Evolutionary conservation across 35 echinoderm and acorn worm species (phyloP).

Genomic region (Hemicentrotus pulcherrimus): DNA sequence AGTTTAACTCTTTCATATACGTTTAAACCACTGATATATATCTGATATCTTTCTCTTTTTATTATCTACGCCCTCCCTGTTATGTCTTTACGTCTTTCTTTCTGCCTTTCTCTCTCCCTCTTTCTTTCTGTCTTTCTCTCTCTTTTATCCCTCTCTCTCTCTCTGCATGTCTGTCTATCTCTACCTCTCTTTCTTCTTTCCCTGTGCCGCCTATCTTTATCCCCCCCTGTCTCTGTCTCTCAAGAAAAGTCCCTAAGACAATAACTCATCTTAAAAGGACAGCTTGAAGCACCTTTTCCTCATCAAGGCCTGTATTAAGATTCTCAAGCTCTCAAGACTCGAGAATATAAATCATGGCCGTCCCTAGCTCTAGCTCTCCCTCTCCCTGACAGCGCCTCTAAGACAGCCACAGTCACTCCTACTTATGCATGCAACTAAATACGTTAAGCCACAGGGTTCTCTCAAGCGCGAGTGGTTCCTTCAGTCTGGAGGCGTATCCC

Average conservation of each 20-base stretch:
- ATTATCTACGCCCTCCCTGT: neutral
- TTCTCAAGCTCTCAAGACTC: neutral
- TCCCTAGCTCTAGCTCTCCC: neutral
- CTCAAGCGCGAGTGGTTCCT: neutral
- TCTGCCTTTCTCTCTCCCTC: neutral
- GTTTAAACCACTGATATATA: neutral
- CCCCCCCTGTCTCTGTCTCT: neutral
- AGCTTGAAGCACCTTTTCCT: neutral
- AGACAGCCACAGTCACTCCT: neutral
- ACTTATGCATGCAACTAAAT: constrained; percentile 19
- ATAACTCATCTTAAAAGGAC: neutral
- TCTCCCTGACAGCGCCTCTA: neutral
- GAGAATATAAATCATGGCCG: neutral
- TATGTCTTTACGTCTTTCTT: neutral
- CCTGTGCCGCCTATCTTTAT: neutral
- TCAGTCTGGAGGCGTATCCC: neutral
- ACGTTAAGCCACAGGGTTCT: neutral
- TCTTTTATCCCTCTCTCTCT: neutral
- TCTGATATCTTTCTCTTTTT: neutral
- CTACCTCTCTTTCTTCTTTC: neutral
- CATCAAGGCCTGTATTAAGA: neutral
- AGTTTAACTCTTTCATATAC: neutral
- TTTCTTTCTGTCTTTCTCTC: neutral
- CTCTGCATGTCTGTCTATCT: neutral
- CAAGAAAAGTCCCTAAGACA: neutral